Evolutionary conservation across 2,888 invertebrate genomes (phyloP).

Genomic region (Notodonta dromedarius): DNA sequence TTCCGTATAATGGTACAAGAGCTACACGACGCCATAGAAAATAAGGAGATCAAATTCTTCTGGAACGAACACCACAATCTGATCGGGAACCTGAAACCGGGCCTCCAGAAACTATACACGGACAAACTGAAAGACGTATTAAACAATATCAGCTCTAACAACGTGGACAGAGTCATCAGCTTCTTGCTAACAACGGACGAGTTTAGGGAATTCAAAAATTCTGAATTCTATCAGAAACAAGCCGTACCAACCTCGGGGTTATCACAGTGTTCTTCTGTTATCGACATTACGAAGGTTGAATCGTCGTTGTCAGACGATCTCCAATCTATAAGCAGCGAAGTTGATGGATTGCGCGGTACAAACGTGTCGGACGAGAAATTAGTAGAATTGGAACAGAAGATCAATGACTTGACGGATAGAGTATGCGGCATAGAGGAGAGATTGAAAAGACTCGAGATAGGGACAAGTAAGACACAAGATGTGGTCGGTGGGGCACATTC

Average conservation of each 20-base stretch:
- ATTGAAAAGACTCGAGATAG: slow-evolving; percentile 40
- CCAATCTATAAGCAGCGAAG: slow-evolving; percentile 41
- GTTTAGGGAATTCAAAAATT: slow-evolving; percentile 52
- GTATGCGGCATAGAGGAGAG: slow-evolving; percentile 45
- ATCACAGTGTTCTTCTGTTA: slow-evolving; percentile 16
- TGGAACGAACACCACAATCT: slow-evolving; percentile 70
- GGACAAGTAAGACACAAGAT: neutral
- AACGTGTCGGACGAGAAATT: slow-evolving; percentile 31
- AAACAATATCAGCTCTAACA: slow-evolving; percentile 58
- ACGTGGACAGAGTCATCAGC: slow-evolving; percentile 54
- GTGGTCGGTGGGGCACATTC: neutral
- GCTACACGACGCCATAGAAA: slow-evolving; percentile 52
- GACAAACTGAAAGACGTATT: slow-evolving; percentile 67
- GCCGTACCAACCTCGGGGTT: slow-evolving; percentile 14
- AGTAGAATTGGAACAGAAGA: slow-evolving; percentile 30
- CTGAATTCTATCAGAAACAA: slow-evolving; percentile 57
- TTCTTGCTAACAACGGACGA: slow-evolving; percentile 59
- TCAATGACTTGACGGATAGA: slow-evolving; percentile 40
- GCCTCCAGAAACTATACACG: slow-evolving; percentile 55
- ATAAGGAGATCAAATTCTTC: slow-evolving; percentile 64
- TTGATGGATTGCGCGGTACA: slow-evolving; percentile 35
- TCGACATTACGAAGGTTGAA: slow-evolving; percentile 15
- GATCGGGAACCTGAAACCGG: slow-evolving; percentile 58
- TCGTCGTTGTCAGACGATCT: slow-evolving; percentile 31
- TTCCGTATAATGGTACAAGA: slow-evolving; percentile 66